phyloP scores from a whole-genome alignment of 2,888 invertebrate species.

The Orchesella flavescens region DNA sequence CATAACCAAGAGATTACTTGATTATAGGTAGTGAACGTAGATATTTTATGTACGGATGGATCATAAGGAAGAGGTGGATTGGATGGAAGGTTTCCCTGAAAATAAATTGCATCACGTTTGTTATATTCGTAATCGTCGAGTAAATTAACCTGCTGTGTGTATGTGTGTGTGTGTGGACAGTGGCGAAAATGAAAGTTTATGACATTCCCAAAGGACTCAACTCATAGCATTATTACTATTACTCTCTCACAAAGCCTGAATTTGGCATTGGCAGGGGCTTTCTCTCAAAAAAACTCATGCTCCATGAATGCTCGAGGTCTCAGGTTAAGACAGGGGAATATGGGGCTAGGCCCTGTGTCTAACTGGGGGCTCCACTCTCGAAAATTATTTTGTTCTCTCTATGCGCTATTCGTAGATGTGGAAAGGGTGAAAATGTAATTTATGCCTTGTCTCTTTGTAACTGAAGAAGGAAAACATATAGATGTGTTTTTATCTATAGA shows the following conservation, averaged over 20 bases:
- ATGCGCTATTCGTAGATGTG: no score
- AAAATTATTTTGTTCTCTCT: no score
- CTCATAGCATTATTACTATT: constrained; percentile 17
- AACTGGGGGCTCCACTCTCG: neutral
- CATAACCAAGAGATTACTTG: no score
- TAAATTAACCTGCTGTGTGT: constrained; percentile 55
- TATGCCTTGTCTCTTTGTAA: no score
- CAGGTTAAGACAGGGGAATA: neutral
- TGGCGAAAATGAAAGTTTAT: constrained; percentile 55
- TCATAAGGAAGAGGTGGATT: neutral
- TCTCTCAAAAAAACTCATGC: neutral
- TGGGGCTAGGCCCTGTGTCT: neutral
- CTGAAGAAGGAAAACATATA: neutral
- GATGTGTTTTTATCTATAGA: neutral
- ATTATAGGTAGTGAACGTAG: neutral
- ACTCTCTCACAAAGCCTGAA: constrained; percentile 38
- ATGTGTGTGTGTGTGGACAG: constrained; percentile 25
- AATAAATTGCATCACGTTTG: constrained; percentile 59
- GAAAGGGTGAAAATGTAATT: no score
- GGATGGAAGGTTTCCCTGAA: neutral
- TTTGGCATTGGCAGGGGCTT: constrained; percentile 20
- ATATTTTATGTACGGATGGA: neutral
- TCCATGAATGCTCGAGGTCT: neutral
- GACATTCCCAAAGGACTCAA: constrained; percentile 49
- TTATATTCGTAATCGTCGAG: constrained; percentile 46